A percentile compares a stretch with the other conserved stretches of the same genome.
Evolutionary conservation across 2,797 vertebrate genomes (phyloP).

Genomic region (Pseudopleuronectes americanus): DNA sequence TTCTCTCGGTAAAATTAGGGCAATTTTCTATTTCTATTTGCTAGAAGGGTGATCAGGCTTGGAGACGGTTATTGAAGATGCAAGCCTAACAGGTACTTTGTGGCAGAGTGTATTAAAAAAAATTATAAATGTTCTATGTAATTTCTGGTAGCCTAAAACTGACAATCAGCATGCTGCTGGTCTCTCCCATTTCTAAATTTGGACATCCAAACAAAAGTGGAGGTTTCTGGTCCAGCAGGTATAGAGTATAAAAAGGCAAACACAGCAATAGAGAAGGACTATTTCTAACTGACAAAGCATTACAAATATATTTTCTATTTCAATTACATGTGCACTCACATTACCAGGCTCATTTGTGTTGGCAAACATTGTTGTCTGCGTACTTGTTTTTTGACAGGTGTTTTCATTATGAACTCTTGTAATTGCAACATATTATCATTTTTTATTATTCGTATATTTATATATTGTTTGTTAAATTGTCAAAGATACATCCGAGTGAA

Average conservation of each 20-base stretch:
- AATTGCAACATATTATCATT: not conserved
- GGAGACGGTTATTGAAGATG: slow-evolving; percentile 82
- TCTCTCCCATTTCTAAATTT: slow-evolving; percentile 79
- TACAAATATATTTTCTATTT: not conserved
- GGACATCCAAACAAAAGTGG: slow-evolving; percentile 74
- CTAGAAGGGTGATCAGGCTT: slow-evolving; percentile 79
- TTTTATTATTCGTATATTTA: slow-evolving; percentile 8
- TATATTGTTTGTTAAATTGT: slow-evolving; percentile 12
- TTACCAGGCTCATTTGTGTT: not conserved
- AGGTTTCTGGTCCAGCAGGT: slow-evolving; percentile 77
- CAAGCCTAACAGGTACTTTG: slow-evolving; percentile 83
- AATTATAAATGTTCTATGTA: slow-evolving; percentile 80
- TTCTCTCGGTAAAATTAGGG: slow-evolving; percentile 58
- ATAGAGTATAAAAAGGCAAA: slow-evolving; percentile 48
- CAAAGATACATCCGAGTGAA: slow-evolving; percentile 24
- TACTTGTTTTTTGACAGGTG: slow-evolving; percentile 17
- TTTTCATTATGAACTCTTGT: not conserved
- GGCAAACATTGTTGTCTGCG: slow-evolving; percentile 1
- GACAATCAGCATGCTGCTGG: slow-evolving; percentile 80
- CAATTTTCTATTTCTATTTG: slow-evolving; percentile 61
- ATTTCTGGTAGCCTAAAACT: slow-evolving; percentile 84
- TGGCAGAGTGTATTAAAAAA: slow-evolving; percentile 85
- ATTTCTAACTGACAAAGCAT: slow-evolving; percentile 10
- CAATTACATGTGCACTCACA: not conserved
- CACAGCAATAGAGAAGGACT: slow-evolving; percentile 10